phyloP scores from a whole-genome alignment of 2,888 invertebrate genomes.

The Melangyna quadrimaculata region DNA sequence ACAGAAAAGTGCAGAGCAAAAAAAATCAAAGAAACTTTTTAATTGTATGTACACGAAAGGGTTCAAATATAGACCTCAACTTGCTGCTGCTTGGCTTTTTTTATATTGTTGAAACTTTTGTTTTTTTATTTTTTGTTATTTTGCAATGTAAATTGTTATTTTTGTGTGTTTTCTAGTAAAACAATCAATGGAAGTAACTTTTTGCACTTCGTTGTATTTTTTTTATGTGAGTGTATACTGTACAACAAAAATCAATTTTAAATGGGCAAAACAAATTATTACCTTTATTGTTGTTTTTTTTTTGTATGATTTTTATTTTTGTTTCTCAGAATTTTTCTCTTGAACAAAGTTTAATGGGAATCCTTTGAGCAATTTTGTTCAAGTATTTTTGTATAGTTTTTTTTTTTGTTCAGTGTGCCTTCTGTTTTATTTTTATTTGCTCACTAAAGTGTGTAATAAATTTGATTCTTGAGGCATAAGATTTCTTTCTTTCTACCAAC shows the following conservation, averaged over 20 bases:
- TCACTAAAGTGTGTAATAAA: conserved; percentile 41
- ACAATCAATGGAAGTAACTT: conserved; percentile 69
- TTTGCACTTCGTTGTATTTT: conserved; percentile 45
- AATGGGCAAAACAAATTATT: conserved; percentile 61
- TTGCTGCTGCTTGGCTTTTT: conserved; percentile 31
- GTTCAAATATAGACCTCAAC: conserved; percentile 65
- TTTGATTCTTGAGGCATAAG: conserved; percentile 22
- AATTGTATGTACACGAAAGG: conserved; percentile 69
- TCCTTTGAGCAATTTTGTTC: conserved; percentile 62
- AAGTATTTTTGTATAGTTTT: conserved; percentile 27
- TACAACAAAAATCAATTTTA: conserved; percentile 69
- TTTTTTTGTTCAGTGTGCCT: background rate
- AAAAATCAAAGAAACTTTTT: conserved; percentile 62
- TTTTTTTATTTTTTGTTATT: conserved; percentile 13
- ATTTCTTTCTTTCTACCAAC: conserved; percentile 31
- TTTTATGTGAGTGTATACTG: conserved; percentile 24
- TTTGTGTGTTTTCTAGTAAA: conserved; percentile 68
- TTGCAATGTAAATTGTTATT: conserved; percentile 63
- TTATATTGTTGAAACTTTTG: conserved; percentile 31
- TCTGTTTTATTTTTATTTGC: conserved; percentile 37
- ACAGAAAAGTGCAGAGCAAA: conserved; percentile 51
- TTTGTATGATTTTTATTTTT: conserved; percentile 9
- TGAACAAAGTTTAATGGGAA: conserved; percentile 57
- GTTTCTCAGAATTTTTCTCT: conserved; percentile 22
- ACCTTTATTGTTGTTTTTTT: conserved; percentile 41